Percentiles rank a stretch among this genome's conserved stretches.
phyloP scores from a whole-genome alignment of 2,113 vertebrate genomes.

The Atherinomorus stipes region DNA sequence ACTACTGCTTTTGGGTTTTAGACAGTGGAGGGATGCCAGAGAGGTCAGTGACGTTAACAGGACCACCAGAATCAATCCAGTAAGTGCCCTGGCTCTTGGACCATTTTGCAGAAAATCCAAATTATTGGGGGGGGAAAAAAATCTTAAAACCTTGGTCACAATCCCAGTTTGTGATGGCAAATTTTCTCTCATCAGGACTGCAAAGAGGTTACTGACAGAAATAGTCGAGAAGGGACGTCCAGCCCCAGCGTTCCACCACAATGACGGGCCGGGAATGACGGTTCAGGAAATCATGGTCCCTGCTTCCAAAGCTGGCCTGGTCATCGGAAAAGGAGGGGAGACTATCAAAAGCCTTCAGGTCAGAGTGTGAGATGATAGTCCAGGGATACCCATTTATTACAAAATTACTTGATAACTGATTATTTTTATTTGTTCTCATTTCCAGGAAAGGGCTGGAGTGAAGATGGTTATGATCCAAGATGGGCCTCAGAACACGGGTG shows the following conservation, averaged over 20 bases:
- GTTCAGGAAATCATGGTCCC: constrained; percentile 99
- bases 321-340: constrained; percentile 98
- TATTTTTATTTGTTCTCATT: not conserved
- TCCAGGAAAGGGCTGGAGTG: constrained; percentile 94
- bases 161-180: not conserved
- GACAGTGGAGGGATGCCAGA: constrained; percentile 98
- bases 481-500: constrained; percentile 97
- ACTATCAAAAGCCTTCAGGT: constrained; percentile 99
- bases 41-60: constrained; percentile 95
- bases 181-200: constrained; percentile 78
- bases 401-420: too few relatives aligned
- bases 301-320: constrained; percentile 96
- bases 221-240: constrained; percentile 98
- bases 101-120: too few relatives aligned
- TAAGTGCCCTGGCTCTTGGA: constrained; percentile 77
- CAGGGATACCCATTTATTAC: too few relatives aligned
- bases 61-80: constrained; percentile 93
- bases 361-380: not conserved
- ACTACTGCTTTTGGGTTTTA: constrained; percentile 59
- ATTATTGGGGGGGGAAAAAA: too few relatives aligned
- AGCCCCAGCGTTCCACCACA: constrained; percentile 95
- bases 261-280: constrained; percentile 93
- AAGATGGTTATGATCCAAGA: constrained; percentile 99
- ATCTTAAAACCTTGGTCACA: not conserved
- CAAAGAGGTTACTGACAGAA: constrained; percentile 93